phyloP scores from a whole-genome alignment of 1,140 invertebrate species.

The Portunus trituberculatus region DNA sequence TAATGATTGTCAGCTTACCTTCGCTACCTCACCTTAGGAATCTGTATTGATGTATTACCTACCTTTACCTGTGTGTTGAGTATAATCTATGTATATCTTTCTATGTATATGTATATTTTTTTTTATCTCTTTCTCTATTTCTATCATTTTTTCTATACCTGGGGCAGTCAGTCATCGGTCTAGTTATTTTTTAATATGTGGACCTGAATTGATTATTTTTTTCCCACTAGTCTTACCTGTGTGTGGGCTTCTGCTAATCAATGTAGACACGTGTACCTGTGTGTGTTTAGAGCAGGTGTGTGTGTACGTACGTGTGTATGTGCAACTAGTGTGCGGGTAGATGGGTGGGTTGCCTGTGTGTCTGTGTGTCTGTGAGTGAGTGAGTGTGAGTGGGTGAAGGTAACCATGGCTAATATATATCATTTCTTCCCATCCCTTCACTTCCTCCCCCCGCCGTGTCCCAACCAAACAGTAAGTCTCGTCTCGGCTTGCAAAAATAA shows the following conservation, averaged over 20 bases:
- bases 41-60: no score
- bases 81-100: no score
- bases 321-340: background rate
- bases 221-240: background rate
- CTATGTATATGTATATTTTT: no score
- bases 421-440: background rate
- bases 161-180: no score
- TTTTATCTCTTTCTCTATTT: no score
- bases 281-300: background rate
- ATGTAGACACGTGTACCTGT: background rate
- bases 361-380: background rate
- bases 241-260: background rate
- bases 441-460: background rate
- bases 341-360: no score
- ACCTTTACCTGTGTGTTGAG: no score
- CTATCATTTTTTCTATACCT: background rate
- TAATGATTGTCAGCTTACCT: no score
- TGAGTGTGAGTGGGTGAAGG: background rate
- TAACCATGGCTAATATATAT: slow-evolving; percentile 9
- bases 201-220: background rate
- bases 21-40: no score
- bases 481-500: background rate
- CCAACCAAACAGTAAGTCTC: background rate
- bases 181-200: background rate
- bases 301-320: background rate